A percentile compares a stretch with the other conserved stretches of the same genome.
phyloP scores from a whole-genome alignment of 2,888 invertebrate genomes.

The Slavum lentiscoides region DNA sequence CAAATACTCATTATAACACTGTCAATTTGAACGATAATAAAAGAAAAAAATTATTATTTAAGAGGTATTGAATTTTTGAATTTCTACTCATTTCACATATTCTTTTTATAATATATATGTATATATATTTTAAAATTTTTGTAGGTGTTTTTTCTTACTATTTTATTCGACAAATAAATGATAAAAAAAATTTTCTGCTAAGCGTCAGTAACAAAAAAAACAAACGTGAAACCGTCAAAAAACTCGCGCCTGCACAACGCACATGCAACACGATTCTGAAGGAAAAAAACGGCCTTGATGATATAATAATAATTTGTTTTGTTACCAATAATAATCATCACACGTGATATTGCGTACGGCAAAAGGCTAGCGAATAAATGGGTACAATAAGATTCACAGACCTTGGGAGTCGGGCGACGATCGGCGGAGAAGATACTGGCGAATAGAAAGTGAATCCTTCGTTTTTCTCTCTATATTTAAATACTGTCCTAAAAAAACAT shows the following conservation, averaged over 20 bases:
- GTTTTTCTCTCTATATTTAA: constrained; percentile 5
- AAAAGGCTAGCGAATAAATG: constrained; percentile 5
- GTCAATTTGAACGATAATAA: too few species aligned
- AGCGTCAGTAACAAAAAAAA: constrained; percentile 10
- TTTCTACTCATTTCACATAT: too few species aligned
- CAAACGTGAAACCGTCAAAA: neutral
- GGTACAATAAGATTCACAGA: neutral
- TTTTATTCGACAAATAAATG: too few species aligned
- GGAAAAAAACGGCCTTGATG: constrained; percentile 22
- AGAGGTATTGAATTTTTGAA: too few species aligned
- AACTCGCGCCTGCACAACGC: neutral
- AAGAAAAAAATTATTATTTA: too few species aligned
- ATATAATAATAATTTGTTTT: constrained; percentile 13
- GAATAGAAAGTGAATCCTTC: constrained; percentile 33
- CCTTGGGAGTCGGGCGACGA: constrained; percentile 33
- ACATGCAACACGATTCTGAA: constrained; percentile 2
- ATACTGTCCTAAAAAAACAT: neutral
- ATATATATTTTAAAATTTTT: too few species aligned
- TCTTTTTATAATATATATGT: too few species aligned
- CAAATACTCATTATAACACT: too few species aligned
- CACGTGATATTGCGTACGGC: neutral
- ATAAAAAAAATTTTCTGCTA: neutral
- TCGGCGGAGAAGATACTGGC: neutral
- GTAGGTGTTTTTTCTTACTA: too few species aligned
- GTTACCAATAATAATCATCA: constrained; percentile 25